phyloP scores from a whole-genome alignment of 2,888 invertebrate genomes.

The Drosophila macrospina region DNA sequence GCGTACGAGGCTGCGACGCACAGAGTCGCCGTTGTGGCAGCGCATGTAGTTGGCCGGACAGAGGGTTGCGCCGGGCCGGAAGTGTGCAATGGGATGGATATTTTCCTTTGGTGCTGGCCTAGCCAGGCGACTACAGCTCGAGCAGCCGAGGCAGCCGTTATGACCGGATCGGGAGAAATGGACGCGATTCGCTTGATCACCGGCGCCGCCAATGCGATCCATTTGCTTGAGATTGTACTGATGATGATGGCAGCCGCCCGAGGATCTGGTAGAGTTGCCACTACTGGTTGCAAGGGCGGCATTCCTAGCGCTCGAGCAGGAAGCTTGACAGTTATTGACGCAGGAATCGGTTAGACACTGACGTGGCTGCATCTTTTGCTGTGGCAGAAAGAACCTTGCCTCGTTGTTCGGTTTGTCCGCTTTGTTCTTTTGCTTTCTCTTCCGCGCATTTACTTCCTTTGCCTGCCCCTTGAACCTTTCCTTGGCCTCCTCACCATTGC shows the following conservation, averaged over 20 bases:
- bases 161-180: neutral
- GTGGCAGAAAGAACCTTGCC: conserved; percentile 4
- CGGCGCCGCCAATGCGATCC: neutral
- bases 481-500: too few species aligned
- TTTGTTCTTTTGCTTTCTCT: neutral
- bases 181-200: neutral
- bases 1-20: conserved; percentile 56
- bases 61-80: conserved; percentile 46
- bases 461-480: too few species aligned
- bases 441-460: neutral
- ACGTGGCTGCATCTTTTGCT: neutral
- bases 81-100: conserved; percentile 50
- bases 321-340: neutral
- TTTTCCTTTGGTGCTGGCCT: neutral
- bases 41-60: conserved; percentile 33
- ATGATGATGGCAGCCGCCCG: neutral
- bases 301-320: neutral
- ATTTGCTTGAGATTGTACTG: neutral
- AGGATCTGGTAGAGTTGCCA: neutral
- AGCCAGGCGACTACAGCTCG: neutral
- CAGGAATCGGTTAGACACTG: neutral
- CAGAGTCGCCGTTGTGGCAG: conserved; percentile 18
- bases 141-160: neutral
- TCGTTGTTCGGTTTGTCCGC: neutral
- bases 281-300: too few species aligned